Evolutionary conservation across 2,888 invertebrate species (phyloP).

Genomic region (Augochlorella aurata): DNA sequence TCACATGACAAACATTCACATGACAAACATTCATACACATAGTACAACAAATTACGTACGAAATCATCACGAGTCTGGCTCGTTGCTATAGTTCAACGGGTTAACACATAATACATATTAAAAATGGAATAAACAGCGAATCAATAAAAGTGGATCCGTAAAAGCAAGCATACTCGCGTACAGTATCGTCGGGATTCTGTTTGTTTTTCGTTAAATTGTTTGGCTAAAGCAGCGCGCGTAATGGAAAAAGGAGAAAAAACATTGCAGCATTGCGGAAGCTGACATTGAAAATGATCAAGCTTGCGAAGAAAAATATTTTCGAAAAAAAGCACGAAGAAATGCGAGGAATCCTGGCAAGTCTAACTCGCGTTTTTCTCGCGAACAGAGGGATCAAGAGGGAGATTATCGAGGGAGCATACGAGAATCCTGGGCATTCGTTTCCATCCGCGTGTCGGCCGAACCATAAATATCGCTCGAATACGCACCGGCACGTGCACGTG

Average conservation of each 20-base stretch:
- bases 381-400: conserved; percentile 6
- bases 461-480: conserved; percentile 55
- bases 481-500: conserved; percentile 62
- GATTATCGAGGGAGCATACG: conserved; percentile 60
- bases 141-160: too few relatives aligned
- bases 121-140: too few relatives aligned
- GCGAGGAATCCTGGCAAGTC: not conserved
- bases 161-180: too few relatives aligned
- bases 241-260: not conserved
- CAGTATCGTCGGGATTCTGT: too few relatives aligned
- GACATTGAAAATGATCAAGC: not conserved
- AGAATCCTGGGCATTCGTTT: conserved; percentile 65
- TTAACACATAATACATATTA: too few relatives aligned
- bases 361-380: conserved; percentile 38
- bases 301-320: conserved; percentile 11
- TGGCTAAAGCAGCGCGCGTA: not conserved
- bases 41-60: too few relatives aligned
- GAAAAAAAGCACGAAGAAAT: conserved; percentile 5
- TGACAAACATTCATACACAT: too few relatives aligned
- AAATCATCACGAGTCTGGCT: too few relatives aligned
- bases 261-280: not conserved
- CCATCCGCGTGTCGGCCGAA: conserved; percentile 56
- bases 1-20: too few relatives aligned
- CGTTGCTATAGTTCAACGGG: too few relatives aligned
- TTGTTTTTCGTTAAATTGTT: too few relatives aligned